Base-by-base conservation (phyloP, 2,888 invertebrate genomes). In the Achlya flavicornis region DNA sequence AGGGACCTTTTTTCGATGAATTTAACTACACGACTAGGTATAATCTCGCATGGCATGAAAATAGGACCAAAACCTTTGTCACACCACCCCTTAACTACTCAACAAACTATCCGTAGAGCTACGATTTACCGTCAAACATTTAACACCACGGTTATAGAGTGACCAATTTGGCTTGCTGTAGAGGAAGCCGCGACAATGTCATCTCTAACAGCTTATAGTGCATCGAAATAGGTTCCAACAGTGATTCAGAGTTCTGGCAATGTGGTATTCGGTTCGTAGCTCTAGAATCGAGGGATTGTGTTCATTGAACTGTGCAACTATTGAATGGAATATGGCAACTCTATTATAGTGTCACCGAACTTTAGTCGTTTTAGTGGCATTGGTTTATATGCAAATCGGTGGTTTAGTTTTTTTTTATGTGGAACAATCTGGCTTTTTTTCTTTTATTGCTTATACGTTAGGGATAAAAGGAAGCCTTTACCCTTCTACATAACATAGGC, bases 101-200 rank as follows among this genome's bases (percentile, higher is more conserved):
- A 66, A 66, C 69, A 73, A 68, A 70, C 64, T 61, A 63, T 19
- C 69, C 69, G 66, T 67, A 46, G 67, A 76, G 71, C 66, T 71
- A 74, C 78, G 75, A 82, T 74, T 77, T 73, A 72, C 78, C 73
- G 76, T 72, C 68, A 77, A 79, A 75, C 78, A 81, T 83, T 81
- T 82, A 78, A 78, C 81, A 79, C 76, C 64, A 67, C 57, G 71
- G 77, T 80, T 77, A 79, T 77, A 77, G 77, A 79, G 79, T 68
- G 74, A 75, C 79, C 84, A 80, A 83, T 85, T 84, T 78, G 77
- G 78, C 71, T 53, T 53, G 53, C 53, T 10, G 19, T 19, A 53
- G 41, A n/a, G 60, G 19, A 60, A 41, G 41, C 41, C 6, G 41
- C 41, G 26, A 41, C 33, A 35, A 12, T 60, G 60, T 43, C 60